phyloP scores from a whole-genome alignment of 2,113 vertebrate species.

The Meriones unguiculatus region DNA sequence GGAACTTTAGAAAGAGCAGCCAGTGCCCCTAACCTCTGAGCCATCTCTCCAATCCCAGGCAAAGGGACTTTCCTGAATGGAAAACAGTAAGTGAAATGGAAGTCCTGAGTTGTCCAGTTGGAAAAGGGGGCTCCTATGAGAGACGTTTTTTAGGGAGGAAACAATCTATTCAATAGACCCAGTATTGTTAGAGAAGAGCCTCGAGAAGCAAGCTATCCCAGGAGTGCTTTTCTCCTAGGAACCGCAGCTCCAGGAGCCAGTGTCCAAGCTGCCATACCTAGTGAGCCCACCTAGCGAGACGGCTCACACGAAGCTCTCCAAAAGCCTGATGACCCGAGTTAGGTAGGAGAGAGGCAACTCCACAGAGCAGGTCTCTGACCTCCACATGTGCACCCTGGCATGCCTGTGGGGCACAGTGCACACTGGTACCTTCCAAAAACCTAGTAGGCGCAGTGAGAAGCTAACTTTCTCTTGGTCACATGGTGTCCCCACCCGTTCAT shows the following conservation, averaged over 20 bases:
- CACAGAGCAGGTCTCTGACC: not conserved
- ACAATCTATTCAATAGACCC: not conserved
- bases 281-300: not conserved
- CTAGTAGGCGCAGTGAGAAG: not conserved
- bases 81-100: not conserved
- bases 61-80: not conserved
- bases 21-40: no score
- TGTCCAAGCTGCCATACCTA: not conserved
- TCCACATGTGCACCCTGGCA: not conserved
- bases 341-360: not conserved
- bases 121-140: not conserved
- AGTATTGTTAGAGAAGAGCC: not conserved
- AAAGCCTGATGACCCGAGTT: not conserved
- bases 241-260: not conserved
- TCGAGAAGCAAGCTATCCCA: not conserved
- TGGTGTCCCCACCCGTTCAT: not conserved
- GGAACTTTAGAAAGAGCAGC: no score
- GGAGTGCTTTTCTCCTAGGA: no score
- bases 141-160: not conserved
- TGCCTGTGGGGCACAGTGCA: not conserved
- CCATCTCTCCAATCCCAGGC: no score
- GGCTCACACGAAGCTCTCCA: not conserved
- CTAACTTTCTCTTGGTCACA: not conserved
- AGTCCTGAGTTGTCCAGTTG: not conserved
- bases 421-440: not conserved